Evolutionary conservation across 2,113 vertebrate genomes (phyloP), one percentile per base, ranked within the genome.

Genomic region (Trogon melanurus): DNA sequence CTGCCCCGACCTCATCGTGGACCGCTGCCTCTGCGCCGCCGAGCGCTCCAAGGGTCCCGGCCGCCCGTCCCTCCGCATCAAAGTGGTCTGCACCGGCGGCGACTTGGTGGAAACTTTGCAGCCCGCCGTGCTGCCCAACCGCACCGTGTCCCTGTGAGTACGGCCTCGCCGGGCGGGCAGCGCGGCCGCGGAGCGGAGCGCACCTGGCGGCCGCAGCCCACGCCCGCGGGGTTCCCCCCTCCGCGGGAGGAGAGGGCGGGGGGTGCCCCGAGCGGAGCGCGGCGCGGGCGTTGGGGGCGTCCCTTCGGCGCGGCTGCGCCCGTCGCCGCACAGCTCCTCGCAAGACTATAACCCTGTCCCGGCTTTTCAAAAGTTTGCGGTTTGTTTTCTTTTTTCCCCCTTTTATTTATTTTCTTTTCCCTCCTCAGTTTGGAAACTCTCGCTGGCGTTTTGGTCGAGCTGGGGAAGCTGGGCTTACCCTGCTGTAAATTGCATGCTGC

Each of bases 71-170:
- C 95, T 98, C 82, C 98, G 98, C 50, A 97, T 99, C 93, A 98
- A 98, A 91, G 98, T 98, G 69, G 96, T 98, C 89, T 99, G 99
- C 79, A 98, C 97, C 75, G 98, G 98, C 72, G 98, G 98, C 41
- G 99, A 99, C 79, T 96, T 99, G 97, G 95, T 98, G 98, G 99
- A 99, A 96, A 98, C 98, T 74, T 97, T 99, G 93, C 98, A 98
- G 91, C 98, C 98, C 53, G 96, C 98, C 38, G 97, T 98, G 93
- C 92, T 99, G 45, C 99, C 98, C 91, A 98, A 98, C 98, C 98
- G 97, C 76, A 99, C 99, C 21, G 98, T 99, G 26, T 98, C 98
- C 62, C 98, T 99, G 99, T 99, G 93, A 99, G 99, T 99, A 97
- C 94, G 47, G 85, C 57, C 89, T 36, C 36, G 36, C 36, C 36